Conservation (phyloP, 2,888 invertebrate species). For the Campoletis raptor region DNA sequence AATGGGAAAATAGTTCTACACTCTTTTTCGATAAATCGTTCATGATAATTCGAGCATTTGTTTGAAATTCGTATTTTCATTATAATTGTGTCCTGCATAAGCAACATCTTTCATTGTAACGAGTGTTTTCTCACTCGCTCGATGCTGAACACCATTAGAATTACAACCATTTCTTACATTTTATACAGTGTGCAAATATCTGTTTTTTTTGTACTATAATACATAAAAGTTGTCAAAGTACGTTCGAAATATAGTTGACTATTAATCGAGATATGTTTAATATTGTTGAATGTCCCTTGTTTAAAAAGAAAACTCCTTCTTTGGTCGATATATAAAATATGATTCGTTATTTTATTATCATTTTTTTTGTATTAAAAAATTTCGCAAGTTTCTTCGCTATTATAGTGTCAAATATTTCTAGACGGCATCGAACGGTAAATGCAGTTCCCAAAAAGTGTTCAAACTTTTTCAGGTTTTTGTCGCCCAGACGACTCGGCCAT, state of each 20-base stretch:
- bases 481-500: background rate
- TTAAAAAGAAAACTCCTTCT: constrained; percentile 30
- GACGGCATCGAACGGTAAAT: constrained; percentile 21
- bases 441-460: background rate
- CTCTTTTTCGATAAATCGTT: constrained; percentile 1
- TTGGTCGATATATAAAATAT: constrained; percentile 37
- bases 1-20: background rate
- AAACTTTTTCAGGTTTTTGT: background rate
- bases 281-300: background rate
- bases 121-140: constrained; percentile 21
- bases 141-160: constrained; percentile 33
- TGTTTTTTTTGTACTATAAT: constrained; percentile 42
- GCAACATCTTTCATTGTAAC: constrained; percentile 2
- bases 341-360: background rate
- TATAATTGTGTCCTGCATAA: constrained; percentile 7
- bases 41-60: constrained; percentile 11
- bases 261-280: constrained; percentile 46
- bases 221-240: constrained; percentile 56
- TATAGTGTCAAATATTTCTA: background rate
- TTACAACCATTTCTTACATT: constrained; percentile 60
- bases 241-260: constrained; percentile 58
- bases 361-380: background rate
- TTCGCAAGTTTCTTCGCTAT: background rate
- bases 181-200: constrained; percentile 53
- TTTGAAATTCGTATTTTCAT: background rate